Evolutionary conservation across 2,113 vertebrate genomes (phyloP), one percentile per base, ranked within the genome.

Genomic region (Podiceps cristatus): DNA sequence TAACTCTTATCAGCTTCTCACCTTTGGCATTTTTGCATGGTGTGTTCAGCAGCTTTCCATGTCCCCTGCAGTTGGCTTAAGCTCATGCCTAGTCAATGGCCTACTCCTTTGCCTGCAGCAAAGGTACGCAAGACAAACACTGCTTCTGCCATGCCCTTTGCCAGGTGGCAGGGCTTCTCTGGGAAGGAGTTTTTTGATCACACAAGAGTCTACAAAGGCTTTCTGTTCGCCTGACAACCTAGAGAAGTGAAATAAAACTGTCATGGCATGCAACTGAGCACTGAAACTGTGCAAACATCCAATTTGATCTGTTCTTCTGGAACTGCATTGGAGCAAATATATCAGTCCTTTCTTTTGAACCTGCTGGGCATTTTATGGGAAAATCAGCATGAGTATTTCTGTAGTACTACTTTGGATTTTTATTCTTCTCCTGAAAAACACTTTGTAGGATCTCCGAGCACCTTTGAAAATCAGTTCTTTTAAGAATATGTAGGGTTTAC

Each of bases 331-430:
- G 75, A 63, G 25, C 50, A 62, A 63, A 53, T 89, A 11, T 31
- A 75, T 88, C 49, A 66, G 83, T 83, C 66, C 29, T 2, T 90
- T 72, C 63, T 87, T 76, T 82, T 88, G 72, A 90, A 87, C 69
- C 69, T 85, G 60, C 92, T 90, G 92, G 59, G 81, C 22, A 33
- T 88, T 91, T 96, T 82, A 72, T 95, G 75, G 75, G 73, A 63
- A 90, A 90, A 90, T 82, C 90, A 90, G 87, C 66, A 64, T 44
- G 29, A 85, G 31, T 74, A 23, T 53, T 64, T 93, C 31, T 72
- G 17, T 84, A 68, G 73, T 75, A 42, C n/a, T 69, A 33, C 62
- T 81, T 91, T 71, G 62, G 31, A 24, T 58, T 90, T 71, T 49
- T 52, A 24, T 66, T 86, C 56, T 80, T 53, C 17, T 75, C 13